These are phyloP conservation scores for Pseudochirops cupreus DNA, from an alignment of 2,797 vertebrate genomes.

Conservation along the genomic window DNA sequence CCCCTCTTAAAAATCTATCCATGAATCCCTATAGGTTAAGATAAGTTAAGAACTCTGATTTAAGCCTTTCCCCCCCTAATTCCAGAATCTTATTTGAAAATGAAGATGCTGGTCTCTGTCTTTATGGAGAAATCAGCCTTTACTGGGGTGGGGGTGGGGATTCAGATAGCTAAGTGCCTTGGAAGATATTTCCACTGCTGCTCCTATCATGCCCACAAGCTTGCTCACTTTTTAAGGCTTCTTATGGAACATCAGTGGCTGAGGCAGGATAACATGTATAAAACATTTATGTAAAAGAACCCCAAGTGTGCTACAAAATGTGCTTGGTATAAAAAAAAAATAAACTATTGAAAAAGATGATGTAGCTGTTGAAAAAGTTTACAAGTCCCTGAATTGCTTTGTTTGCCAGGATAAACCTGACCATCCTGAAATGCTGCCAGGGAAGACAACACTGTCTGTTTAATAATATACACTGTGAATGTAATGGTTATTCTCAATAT, in stretches of 20 bases:
- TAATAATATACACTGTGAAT: neutral
- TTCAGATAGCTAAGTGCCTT: neutral
- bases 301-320: neutral
- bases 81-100: neutral
- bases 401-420: neutral
- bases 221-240: neutral
- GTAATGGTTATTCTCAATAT: neutral
- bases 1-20: neutral
- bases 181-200: neutral
- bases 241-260: neutral
- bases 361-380: slow-evolving; percentile 22
- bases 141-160: neutral
- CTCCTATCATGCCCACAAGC: neutral
- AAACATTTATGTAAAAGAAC: slow-evolving; percentile 19
- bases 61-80: slow-evolving; percentile 7
- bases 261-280: neutral
- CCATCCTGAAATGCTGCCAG: neutral
- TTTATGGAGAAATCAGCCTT: slow-evolving; percentile 7
- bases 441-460: neutral
- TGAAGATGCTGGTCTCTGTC: neutral
- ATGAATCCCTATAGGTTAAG: neutral
- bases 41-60: neutral
- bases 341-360: neutral
- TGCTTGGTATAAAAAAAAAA: neutral
- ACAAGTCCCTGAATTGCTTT: neutral